These are phyloP conservation scores for Porphyrio hochstetteri DNA, from an alignment of 2,113 vertebrate genomes.

Conservation along the genomic window DNA sequence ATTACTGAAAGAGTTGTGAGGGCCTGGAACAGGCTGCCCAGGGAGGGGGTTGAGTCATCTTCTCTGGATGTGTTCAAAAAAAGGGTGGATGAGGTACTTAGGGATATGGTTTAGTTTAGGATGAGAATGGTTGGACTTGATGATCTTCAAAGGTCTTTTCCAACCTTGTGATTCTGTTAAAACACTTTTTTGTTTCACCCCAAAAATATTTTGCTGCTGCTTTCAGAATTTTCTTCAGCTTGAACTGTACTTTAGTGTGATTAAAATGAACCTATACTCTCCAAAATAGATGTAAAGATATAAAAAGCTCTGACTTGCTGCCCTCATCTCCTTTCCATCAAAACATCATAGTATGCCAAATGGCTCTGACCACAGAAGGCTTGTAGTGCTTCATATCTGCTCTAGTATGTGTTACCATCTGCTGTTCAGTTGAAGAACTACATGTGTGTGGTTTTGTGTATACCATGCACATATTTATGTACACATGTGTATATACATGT, in stretches of 20 bases:
- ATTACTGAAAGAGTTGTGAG: too few species aligned
- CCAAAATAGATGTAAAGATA: background rate
- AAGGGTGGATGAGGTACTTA: too few species aligned
- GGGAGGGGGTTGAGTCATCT: too few species aligned
- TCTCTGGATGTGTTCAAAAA: too few species aligned
- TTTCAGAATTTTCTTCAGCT: too few species aligned
- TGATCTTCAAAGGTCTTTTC: too few species aligned
- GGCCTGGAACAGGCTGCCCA: too few species aligned
- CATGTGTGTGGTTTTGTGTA: background rate
- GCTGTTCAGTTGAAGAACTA: background rate
- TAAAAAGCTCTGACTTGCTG: background rate
- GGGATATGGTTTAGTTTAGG: too few species aligned
- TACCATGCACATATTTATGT: background rate
- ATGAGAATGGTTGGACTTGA: too few species aligned
- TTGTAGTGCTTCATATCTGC: background rate
- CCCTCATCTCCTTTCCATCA: background rate
- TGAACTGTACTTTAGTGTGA: background rate
- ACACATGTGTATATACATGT: accelerated
- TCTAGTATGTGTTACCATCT: background rate
- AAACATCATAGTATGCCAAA: background rate
- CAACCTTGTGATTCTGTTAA: too few species aligned
- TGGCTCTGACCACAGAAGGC: background rate
- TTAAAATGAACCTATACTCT: background rate
- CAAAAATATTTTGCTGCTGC: background rate
- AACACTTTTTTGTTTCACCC: background rate